phyloP scores from a whole-genome alignment of 2,888 invertebrate genomes.

The Drosophila paramelanica region DNA sequence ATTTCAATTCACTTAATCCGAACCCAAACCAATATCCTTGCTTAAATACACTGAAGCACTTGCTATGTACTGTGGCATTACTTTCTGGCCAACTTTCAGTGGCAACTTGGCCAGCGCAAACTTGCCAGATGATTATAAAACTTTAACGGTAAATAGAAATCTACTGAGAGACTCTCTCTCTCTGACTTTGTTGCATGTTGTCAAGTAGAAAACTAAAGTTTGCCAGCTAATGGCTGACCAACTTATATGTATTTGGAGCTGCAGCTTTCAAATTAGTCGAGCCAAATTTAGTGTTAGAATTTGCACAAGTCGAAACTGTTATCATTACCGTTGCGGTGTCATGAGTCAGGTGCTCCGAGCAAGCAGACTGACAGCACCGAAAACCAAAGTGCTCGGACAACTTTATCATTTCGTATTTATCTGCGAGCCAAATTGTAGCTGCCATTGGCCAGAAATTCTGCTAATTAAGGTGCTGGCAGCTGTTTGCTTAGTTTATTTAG shows the following conservation, averaged over 20 bases:
- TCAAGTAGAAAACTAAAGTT: conserved; percentile 7
- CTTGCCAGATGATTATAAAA: conserved; percentile 65
- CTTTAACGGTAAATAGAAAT: conserved; percentile 35
- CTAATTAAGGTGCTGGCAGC: conserved; percentile 52
- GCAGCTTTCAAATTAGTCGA: conserved; percentile 45
- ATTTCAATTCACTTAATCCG: conserved; percentile 2
- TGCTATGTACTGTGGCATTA: conserved; percentile 28
- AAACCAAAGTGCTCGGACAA: conserved; percentile 3
- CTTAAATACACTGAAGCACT: not conserved
- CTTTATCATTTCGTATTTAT: conserved; percentile 41
- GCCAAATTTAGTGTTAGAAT: conserved; percentile 36
- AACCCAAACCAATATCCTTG: not conserved
- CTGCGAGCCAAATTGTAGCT: conserved; percentile 10
- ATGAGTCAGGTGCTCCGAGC: conserved; percentile 22
- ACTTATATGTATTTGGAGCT: conserved; percentile 29
- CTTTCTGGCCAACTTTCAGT: conserved; percentile 45
- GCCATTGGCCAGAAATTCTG: conserved; percentile 16
- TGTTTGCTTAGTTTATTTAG: conserved; percentile 15
- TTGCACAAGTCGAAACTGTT: conserved; percentile 3
- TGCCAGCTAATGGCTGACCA: conserved; percentile 25
- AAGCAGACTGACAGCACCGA: conserved; percentile 6
- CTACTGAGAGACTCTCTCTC: conserved; percentile 14
- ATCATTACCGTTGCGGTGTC: conserved; percentile 30
- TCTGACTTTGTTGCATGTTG: conserved; percentile 41
- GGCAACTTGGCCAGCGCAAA: conserved; percentile 49